A percentile compares a stretch with the other conserved stretches of the same genome.
These are phyloP conservation scores for Cebus imitator DNA, from an alignment of 2,113 vertebrate genomes.

Conservation along the genomic window DNA sequence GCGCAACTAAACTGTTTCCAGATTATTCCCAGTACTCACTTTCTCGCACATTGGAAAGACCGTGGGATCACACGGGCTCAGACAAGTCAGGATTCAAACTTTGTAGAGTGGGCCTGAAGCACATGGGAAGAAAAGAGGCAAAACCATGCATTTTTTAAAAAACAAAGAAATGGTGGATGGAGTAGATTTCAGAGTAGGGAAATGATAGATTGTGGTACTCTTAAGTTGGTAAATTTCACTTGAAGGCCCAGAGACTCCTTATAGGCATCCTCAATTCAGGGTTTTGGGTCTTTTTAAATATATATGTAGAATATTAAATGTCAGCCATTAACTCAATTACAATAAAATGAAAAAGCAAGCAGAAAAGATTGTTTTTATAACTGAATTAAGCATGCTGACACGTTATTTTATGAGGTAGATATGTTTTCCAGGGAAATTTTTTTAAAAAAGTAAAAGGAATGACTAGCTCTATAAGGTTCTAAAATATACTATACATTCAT, in stretches of 20 bases:
- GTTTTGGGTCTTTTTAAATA: background rate
- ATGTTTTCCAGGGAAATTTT: background rate
- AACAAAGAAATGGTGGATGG: background rate
- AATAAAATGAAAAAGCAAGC: background rate
- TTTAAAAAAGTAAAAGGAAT: background rate
- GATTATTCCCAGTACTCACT: background rate
- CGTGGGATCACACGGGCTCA: accelerated
- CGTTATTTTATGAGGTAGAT: background rate
- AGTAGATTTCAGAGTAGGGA: background rate
- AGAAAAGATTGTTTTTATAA: background rate
- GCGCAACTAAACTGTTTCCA: background rate
- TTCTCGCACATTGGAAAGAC: background rate
- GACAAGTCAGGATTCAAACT: background rate
- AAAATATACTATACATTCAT: no score
- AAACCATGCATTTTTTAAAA: background rate
- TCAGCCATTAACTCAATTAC: no score
- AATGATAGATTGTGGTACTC: background rate
- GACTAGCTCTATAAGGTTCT: background rate
- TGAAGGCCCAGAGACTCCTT: background rate
- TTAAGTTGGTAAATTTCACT: background rate
- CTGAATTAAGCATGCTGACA: background rate
- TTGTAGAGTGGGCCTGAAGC: background rate
- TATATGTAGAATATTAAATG: no score
- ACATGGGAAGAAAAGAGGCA: background rate
- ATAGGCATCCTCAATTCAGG: background rate